These are phyloP conservation scores for Litoditis marina DNA, from an alignment of 2,888 invertebrate genomes.

Conservation along the genomic window DNA sequence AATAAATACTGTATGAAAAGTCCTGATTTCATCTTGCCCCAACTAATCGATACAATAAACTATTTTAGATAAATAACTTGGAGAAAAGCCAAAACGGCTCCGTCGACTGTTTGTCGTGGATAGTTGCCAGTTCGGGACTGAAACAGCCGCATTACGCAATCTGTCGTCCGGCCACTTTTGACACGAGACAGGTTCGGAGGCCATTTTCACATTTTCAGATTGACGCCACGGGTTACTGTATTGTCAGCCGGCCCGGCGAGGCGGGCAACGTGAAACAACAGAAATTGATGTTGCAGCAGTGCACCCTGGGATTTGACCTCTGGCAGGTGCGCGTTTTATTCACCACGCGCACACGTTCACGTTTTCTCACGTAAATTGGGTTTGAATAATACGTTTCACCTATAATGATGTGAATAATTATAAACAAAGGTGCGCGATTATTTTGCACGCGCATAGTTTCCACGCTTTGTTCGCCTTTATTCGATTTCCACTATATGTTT, in stretches of 20 bases:
- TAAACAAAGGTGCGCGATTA: too few relatives aligned
- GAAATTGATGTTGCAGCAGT: slow-evolving; percentile 42
- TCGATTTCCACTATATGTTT: too few relatives aligned
- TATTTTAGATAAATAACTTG: background rate
- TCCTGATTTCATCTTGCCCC: too few relatives aligned
- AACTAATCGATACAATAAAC: background rate
- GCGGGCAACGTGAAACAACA: slow-evolving; percentile 50
- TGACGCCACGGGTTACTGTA: slow-evolving; percentile 32
- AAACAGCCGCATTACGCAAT: slow-evolving; percentile 6
- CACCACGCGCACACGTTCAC: background rate
- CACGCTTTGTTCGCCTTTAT: too few relatives aligned
- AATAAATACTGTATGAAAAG: too few relatives aligned
- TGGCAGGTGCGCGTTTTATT: too few relatives aligned
- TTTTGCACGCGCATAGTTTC: too few relatives aligned
- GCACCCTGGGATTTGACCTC: slow-evolving; percentile 61
- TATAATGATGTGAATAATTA: too few relatives aligned
- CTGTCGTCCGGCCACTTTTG: background rate
- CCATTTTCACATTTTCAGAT: slow-evolving; percentile 19
- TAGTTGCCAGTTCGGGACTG: slow-evolving; percentile 2
- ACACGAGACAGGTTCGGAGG: slow-evolving; percentile 2
- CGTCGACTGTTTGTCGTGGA: slow-evolving; percentile 4
- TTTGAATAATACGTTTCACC: too few relatives aligned
- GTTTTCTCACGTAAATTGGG: background rate
- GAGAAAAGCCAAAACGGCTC: background rate
- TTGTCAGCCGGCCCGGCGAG: slow-evolving; percentile 51